Base-by-base conservation (phyloP, 1,140 invertebrate species). In the Dufourea novaeangliae region DNA sequence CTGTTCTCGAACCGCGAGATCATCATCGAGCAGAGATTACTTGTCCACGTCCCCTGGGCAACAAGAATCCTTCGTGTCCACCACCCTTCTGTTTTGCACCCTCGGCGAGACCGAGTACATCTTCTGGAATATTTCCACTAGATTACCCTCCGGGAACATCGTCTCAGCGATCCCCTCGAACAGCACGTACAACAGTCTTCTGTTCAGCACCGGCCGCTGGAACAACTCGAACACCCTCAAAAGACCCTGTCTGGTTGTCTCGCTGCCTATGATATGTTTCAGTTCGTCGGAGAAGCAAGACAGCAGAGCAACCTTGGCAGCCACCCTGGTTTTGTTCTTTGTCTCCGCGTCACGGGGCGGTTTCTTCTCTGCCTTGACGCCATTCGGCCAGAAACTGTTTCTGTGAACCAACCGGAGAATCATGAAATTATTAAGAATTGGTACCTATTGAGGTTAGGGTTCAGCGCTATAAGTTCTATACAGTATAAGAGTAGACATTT, bases 141-240 rank as follows among this genome's bases (percentile, higher is more conserved):
- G 94, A 87, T 95, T 94, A 81, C 95, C 96, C 68, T 96, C 94
- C 10, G 96, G 96, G 90, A 97, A 97, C 10, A 97, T 88, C 56
- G 94, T 95, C 79, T 95, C 94, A 22, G 97, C 89, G 34, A 97
- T 94, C 39, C 96, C 95, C 91, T 99, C 97, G 6, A 98, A 91
- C 12, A 98, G 91, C n/a, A 99, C 97, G 86, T 97, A 97, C 22
- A 97, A 89, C 63, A 99, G 93, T 86, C 98, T 94, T 85, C 95
- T 94, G 92, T 99, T 99, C 32, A 99, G 94, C 71, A 95, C 94
- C 84, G 95, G 95, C 78, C 96, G 94, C 93, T 99, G 98, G 85
- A 98, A 96, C 80, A 98, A 93, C 86, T 98, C 96, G 88, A 98
- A 98, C 5, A 98, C 95, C 41, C 95, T 95, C n/a, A 97, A 91